These are phyloP conservation scores for Argyresthia goedartella DNA, from an alignment of 2,888 invertebrate species.

Conservation along the genomic window DNA sequence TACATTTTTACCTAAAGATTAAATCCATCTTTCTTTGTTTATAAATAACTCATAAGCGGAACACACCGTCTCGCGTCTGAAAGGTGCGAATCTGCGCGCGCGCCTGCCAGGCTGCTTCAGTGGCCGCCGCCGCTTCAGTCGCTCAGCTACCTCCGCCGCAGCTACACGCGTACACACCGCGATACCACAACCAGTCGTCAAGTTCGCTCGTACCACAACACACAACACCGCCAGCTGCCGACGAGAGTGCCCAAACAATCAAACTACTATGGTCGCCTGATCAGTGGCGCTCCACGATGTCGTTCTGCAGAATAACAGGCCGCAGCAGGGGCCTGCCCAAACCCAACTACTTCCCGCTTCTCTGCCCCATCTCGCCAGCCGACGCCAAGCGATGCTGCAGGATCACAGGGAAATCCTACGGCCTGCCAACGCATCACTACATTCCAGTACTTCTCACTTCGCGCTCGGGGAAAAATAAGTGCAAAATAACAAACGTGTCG, in stretches of 20 bases:
- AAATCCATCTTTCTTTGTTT: slow-evolving; percentile 59
- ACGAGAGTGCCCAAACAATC: slow-evolving; percentile 32
- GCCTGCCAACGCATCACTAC: slow-evolving; percentile 81
- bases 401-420: slow-evolving; percentile 83
- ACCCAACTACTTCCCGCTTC: slow-evolving; percentile 85
- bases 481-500: slow-evolving; percentile 75
- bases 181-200: slow-evolving; percentile 17
- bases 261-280: slow-evolving; percentile 40
- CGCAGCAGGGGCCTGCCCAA: slow-evolving; percentile 84
- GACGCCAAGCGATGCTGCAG: slow-evolving; percentile 84
- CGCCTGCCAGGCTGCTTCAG: background rate
- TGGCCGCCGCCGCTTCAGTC: slow-evolving; percentile 29
- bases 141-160: slow-evolving; percentile 32
- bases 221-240: slow-evolving; percentile 14
- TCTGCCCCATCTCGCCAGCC: slow-evolving; percentile 86
- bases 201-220: slow-evolving; percentile 25
- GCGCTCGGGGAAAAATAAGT: slow-evolving; percentile 62
- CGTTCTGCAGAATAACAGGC: slow-evolving; percentile 86
- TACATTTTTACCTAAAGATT: slow-evolving; percentile 48
- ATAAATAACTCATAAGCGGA: slow-evolving; percentile 66
- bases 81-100: slow-evolving; percentile 45
- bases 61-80: slow-evolving; percentile 56
- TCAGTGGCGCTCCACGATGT: slow-evolving; percentile 52
- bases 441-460: slow-evolving; percentile 78
- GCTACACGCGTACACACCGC: slow-evolving; percentile 2